These are phyloP conservation scores for Moxostoma hubbsi DNA, from an alignment of 2,797 vertebrate species.

Conservation along the genomic window DNA sequence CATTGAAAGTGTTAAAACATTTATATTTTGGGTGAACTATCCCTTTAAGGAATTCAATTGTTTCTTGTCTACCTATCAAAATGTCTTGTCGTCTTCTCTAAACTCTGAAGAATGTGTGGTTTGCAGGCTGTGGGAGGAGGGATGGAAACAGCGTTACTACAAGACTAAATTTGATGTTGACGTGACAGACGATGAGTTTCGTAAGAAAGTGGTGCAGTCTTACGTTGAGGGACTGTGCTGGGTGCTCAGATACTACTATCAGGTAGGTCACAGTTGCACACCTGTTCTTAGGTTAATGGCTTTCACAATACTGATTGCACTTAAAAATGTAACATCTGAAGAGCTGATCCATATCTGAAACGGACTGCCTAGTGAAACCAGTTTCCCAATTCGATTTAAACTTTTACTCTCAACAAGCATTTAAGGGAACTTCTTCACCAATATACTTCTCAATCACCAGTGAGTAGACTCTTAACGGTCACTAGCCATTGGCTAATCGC, in stretches of 20 bases:
- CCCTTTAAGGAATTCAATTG: too few species aligned
- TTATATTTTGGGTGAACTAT: too few species aligned
- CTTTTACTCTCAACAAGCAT: not conserved
- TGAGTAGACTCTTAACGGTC: too few species aligned
- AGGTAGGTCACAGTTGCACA: slow-evolving; percentile 77
- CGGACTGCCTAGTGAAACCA: not conserved
- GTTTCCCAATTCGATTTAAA: not conserved
- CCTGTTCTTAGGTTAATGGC: too few species aligned
- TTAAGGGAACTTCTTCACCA: too few species aligned
- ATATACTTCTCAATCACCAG: too few species aligned
- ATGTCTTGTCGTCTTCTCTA: too few species aligned
- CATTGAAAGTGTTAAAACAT: too few species aligned
- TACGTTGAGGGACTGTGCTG: slow-evolving; percentile 99
- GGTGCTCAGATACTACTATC: slow-evolving; percentile 98
- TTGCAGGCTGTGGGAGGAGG: slow-evolving; percentile 92
- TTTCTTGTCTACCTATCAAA: too few species aligned
- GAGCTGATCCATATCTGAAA: too few species aligned
- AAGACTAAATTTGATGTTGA: slow-evolving; percentile 98
- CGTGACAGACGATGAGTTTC: slow-evolving; percentile 86
- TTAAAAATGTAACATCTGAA: too few species aligned
- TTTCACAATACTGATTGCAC: not conserved
- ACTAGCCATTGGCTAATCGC: too few species aligned
- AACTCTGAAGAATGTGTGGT: not conserved
- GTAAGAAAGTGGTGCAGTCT: slow-evolving; percentile 89
- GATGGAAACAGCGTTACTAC: slow-evolving; percentile 98